phyloP scores from a whole-genome alignment of 2,888 invertebrate genomes.

The Parnassius glacialis region DNA sequence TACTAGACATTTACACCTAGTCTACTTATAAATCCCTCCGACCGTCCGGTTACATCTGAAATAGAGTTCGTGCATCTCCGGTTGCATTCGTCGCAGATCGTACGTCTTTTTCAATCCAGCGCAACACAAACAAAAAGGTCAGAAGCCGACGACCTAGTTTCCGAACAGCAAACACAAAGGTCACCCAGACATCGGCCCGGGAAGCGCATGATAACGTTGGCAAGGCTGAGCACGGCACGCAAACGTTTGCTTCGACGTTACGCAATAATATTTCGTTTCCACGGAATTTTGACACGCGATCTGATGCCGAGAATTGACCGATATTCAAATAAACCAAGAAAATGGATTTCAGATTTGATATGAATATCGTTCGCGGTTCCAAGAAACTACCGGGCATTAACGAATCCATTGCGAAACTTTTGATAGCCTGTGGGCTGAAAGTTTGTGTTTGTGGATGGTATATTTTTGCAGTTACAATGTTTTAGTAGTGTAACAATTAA shows the following conservation, averaged over 20 bases:
- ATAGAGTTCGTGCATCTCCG: constrained; percentile 57
- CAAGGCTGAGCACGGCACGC: constrained; percentile 62
- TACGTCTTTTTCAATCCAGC: constrained; percentile 60
- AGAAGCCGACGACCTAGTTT: constrained; percentile 76
- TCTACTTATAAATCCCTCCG: constrained; percentile 1
- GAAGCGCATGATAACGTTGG: constrained; percentile 67
- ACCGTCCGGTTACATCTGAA: constrained; percentile 39
- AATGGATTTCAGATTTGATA: not conserved
- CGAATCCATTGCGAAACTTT: constrained; percentile 11
- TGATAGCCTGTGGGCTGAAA: not conserved
- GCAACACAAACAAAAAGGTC: constrained; percentile 75
- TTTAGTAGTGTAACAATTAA: no score
- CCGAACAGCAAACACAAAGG: constrained; percentile 65
- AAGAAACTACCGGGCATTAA: constrained; percentile 4
- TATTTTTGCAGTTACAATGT: not conserved
- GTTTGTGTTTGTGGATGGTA: not conserved
- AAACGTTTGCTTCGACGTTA: constrained; percentile 46
- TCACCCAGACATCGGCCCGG: constrained; percentile 69
- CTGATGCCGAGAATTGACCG: constrained; percentile 23
- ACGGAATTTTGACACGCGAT: constrained; percentile 36
- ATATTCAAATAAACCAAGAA: constrained; percentile 20
- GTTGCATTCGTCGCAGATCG: constrained; percentile 53
- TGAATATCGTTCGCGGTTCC: not conserved
- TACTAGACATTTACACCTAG: constrained; percentile 1
- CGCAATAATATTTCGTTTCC: constrained; percentile 42